A percentile compares a stretch with the other conserved stretches of the same genome.
Evolutionary conservation across 2,113 vertebrate genomes (phyloP).

Genomic region (Glaucomys volans): DNA sequence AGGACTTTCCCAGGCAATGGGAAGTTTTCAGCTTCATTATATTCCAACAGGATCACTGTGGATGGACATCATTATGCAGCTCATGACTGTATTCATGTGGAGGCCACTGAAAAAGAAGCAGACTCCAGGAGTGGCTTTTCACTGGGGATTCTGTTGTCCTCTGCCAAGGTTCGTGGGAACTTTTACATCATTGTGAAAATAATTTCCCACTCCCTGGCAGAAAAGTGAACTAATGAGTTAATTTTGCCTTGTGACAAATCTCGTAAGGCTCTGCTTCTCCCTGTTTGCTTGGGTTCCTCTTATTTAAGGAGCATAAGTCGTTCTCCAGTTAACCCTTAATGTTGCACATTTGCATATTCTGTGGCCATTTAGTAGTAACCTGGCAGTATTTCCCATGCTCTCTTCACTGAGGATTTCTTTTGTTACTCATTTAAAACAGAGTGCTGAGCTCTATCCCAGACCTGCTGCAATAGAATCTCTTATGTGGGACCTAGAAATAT

Average conservation of each 20-base stretch:
- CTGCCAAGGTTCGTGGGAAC: background rate
- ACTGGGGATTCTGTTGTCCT: background rate
- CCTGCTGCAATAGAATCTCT: background rate
- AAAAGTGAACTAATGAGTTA: background rate
- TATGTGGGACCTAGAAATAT: background rate
- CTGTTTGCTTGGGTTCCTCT: conserved; percentile 18
- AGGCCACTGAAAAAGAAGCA: background rate
- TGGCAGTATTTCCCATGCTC: background rate
- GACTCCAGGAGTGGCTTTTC: background rate
- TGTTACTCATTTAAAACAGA: background rate
- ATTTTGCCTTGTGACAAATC: background rate
- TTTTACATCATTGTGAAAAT: background rate
- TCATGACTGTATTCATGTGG: background rate
- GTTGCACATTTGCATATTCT: background rate
- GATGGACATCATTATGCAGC: background rate
- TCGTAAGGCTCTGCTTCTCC: background rate
- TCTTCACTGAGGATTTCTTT: background rate
- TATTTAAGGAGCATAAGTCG: background rate
- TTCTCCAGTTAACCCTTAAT: background rate
- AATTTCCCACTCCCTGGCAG: background rate
- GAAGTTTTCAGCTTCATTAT: background rate
- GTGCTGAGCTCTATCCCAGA: background rate
- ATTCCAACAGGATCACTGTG: background rate
- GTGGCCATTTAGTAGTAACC: background rate
- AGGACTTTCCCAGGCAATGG: background rate